Base-by-base conservation (phyloP, 2,113 vertebrate species). In the Nannobrachium achirus region DNA sequence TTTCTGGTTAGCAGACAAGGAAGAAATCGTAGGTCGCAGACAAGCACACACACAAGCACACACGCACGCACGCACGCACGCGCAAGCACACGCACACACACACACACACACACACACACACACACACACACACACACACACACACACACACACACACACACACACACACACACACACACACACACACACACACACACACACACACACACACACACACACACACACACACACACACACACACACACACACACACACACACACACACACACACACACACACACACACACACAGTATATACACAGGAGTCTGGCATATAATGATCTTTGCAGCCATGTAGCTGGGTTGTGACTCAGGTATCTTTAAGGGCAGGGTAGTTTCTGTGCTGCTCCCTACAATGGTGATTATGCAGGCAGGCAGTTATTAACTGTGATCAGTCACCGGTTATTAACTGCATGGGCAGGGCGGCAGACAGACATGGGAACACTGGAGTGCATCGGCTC, bases 321-420 rank as follows among this genome's bases (percentile, higher is more conserved):
- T 56, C 56, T 40, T 52, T 69, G 46, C 57, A 64, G 49, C 55
- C 46, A 19, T 33, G 25, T 33, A 33, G 42, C 18, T 9, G 52
- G 45, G 49, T 59, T n/a, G 52, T 50, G 15, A 13, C 46, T 66
- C 39, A 19, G 42, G 59, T 63, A 53, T 46, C 65, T 70, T 69
- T 73, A 63, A 6, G n/a, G 45, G 6, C 33, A 6, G n/a, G 45
- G 6, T 40, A 6, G 53, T 58, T 72, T 66, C 49, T 63, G 1
- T 65, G 50, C 6, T 40, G 45, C 76, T 76, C 75, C 64, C 78
- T 55, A 7, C 55, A 69, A 64, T 56, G 42, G 41, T 80, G 66
- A 88, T 84, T 75, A 89, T 65, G 60, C 71, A 39, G 57, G 79
- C 81, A 78, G 63, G 58, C 55, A 55, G 57, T 66, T 56, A 64